Base-by-base conservation (phyloP, 37 sponge, comb jelly and placozoan species). In the Aphrocallistes beatrix region DNA sequence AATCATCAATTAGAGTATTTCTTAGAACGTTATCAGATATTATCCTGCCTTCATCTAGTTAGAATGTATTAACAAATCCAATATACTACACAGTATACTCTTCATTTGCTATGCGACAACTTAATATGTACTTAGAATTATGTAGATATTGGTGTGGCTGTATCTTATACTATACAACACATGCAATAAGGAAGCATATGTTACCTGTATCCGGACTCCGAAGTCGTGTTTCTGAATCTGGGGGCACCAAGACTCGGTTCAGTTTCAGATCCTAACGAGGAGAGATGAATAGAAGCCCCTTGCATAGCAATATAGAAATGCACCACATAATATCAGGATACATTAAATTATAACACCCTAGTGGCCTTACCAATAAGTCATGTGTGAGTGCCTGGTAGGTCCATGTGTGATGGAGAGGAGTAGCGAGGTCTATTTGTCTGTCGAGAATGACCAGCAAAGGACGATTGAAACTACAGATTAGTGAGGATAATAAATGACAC, bases 391-490 rank as follows among this genome's bases (percentile, higher is more conserved):
- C 99, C 49, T 98, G 99, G 85, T 98, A 98, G 0, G 95, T 98
- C 99, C 99, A 98, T 32, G 99, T 95, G 87, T 98, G 99, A 81
- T 98, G 99, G n/a, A 98, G 89, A 34, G 92, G 89, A 21, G 95
- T 95, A 84, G 94, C 93, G 38, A 98, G 88, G 85, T 95, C 99
- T 50, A 95, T 87, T n/a, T 88, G 88, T 28, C 99, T 86, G 83
- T 98, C 99, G 28, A 98, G 88, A n/a, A 98, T 91, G 0, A 98
- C 88, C 49, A 98, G 86, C 36, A 98, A 85, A 1, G 99, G 99
- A 10, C 99, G 85, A 49, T 90, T 89, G 51, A 98, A 92, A 82
- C 95, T 98, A 49, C 32, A 85, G 28, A 38, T 36, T 83, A n/a
- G 28, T 32, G 40, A n/a, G 9, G 1, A 49, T n/a, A n/a, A n/a